Base-by-base conservation (phyloP, 1,140 invertebrate genomes). In the Aradophagus sp. region DNA sequence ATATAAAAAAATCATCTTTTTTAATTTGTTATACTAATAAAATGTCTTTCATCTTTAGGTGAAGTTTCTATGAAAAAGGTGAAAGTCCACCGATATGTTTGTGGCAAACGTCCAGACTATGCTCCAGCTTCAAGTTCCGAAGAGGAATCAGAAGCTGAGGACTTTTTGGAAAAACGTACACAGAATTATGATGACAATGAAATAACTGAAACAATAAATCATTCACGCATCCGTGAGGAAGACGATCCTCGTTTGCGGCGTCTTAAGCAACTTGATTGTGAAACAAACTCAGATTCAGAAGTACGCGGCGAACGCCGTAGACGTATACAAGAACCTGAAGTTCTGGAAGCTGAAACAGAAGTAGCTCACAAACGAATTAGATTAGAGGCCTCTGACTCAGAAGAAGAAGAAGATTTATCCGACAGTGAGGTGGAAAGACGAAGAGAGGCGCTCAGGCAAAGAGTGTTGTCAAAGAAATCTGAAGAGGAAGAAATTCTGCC, bases 21-120 rank as follows among this genome's bases (percentile, higher is more conserved):
- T n/a, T n/a, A n/a, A 23, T 23, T 23, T 23, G 4, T 23, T 8
- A 8, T 5, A 5, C 8, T 5, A 23, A 23, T 5, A 4, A 4
- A 23, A 23, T 23, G 4, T 3, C n/a, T 41, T 27, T 8, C 5
- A 6, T 23, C 20, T 2, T 15, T 26, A 95, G 95, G 95, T 81
- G 93, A 97, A 87, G 86, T 96, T 56, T 96, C 95, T 74, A 97
- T 97, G 96, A 93, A 97, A 88, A 97, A 97, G 83, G 96, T 97
- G 1, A 97, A 97, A 86, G 96, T 97, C 0, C 95, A 96, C 74
- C 89, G 95, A 48, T 97, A 97, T 80, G 93, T 97, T 42, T 95
- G 94, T 20, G 95, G 95, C 32, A 97, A 97, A 86, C 89, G 93
- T 52, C 95, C 95, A n/a, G 94, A 96, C 80, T 97, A 97, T 87